These are phyloP conservation scores for Ochlodes sylvanus DNA, from an alignment of 2,888 invertebrate species.

Conservation along the genomic window DNA sequence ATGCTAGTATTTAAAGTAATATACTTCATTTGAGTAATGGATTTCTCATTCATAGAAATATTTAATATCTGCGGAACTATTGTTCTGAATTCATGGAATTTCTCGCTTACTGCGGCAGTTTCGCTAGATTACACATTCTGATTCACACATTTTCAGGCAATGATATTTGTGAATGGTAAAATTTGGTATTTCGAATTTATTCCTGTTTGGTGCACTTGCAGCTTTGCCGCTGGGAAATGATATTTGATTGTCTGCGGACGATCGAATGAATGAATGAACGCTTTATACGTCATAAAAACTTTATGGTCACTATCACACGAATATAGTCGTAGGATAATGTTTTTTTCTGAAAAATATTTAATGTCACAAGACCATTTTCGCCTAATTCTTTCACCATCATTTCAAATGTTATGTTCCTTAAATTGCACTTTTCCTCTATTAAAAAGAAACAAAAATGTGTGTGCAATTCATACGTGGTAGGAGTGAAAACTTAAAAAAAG, in stretches of 20 bases:
- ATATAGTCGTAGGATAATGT: too few species aligned
- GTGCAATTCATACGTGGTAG: too few species aligned
- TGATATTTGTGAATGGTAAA: slow-evolving; percentile 5
- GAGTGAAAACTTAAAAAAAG: too few species aligned
- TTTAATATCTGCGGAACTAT: slow-evolving; percentile 30
- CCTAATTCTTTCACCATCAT: too few species aligned
- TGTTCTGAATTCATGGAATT: slow-evolving; percentile 33
- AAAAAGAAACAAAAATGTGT: too few species aligned
- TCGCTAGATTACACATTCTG: slow-evolving; percentile 21
- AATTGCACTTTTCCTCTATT: too few species aligned
- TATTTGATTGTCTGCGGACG: background rate
- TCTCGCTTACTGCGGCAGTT: slow-evolving; percentile 19
- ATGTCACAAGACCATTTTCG: too few species aligned
- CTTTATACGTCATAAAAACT: too few species aligned
- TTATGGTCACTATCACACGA: too few species aligned
- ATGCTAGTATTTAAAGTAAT: background rate
- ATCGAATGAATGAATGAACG: too few species aligned
- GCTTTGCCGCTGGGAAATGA: background rate
- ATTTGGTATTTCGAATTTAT: slow-evolving; percentile 6
- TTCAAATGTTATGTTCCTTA: too few species aligned
- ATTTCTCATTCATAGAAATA: slow-evolving; percentile 29
- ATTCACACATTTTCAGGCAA: slow-evolving; percentile 9
- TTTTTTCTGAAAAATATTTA: too few species aligned
- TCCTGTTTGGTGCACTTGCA: background rate
- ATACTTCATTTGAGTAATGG: slow-evolving; percentile 18